These are phyloP conservation scores for Nothoprocta pentlandii DNA, from an alignment of 2,113 vertebrate species.

Conservation along the genomic window DNA sequence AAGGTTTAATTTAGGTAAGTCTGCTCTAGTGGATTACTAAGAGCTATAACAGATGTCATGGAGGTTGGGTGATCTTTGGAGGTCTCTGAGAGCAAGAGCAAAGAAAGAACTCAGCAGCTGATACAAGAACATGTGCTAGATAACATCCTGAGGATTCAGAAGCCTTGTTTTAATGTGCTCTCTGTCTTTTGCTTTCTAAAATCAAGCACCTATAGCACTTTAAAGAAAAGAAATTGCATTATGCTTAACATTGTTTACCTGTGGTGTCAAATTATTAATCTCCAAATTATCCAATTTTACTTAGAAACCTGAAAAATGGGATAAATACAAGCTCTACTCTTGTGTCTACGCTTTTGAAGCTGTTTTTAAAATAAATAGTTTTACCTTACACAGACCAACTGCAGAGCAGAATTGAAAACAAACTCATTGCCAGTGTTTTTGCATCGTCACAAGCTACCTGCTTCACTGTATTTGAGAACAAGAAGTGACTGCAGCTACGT, in stretches of 20 bases:
- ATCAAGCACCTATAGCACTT: background rate
- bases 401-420: background rate
- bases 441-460: background rate
- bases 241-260: background rate
- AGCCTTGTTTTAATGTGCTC: background rate
- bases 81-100: background rate
- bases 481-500: background rate
- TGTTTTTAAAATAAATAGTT: background rate
- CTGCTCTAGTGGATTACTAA: background rate
- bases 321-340: background rate
- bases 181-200: background rate
- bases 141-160: background rate
- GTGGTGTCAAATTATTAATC: background rate
- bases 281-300: background rate
- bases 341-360: background rate
- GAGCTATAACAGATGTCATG: background rate
- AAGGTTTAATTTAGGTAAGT: slow-evolving; percentile 7
- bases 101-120: background rate
- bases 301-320: background rate
- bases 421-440: background rate
- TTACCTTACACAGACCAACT: background rate
- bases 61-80: background rate
- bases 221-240: background rate
- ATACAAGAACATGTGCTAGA: background rate
- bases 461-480: background rate